phyloP scores from a whole-genome alignment of 1,140 invertebrate genomes.

The Zaprionus davidi region DNA sequence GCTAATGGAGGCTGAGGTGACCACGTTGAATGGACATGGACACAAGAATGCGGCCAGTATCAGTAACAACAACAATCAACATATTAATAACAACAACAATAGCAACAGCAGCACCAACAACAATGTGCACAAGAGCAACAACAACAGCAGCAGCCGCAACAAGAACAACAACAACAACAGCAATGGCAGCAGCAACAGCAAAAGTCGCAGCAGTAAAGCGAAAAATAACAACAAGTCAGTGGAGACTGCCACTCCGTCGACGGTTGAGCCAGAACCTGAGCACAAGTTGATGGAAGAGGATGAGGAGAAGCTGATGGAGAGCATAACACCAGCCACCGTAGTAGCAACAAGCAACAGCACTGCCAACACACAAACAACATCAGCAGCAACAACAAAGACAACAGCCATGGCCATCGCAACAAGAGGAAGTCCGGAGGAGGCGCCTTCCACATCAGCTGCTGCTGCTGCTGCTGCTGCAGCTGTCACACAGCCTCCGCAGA shows the following conservation, averaged over 20 bases:
- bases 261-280: background rate
- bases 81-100: conserved; percentile 58
- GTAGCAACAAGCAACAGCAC: conserved; percentile 60
- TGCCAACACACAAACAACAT: conserved; percentile 66
- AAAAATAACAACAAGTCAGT: conserved; percentile 41
- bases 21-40: conserved; percentile 59
- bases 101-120: conserved; percentile 32
- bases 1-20: background rate
- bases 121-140: conserved; percentile 38
- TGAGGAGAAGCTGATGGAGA: conserved; percentile 18
- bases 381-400: conserved; percentile 55
- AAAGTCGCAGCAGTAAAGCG: conserved; percentile 24
- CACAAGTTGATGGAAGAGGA: background rate
- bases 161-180: conserved; percentile 37
- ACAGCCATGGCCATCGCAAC: conserved; percentile 40
- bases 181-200: conserved; percentile 28
- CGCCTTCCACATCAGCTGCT: conserved; percentile 48
- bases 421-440: conserved; percentile 20
- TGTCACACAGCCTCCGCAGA: background rate
- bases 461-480: conserved; percentile 27
- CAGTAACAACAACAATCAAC: conserved; percentile 58
- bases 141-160: conserved; percentile 37
- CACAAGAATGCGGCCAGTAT: conserved; percentile 24
- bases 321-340: conserved; percentile 13
- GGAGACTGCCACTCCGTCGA: background rate